Conservation (phyloP, 2,888 invertebrate species). For the Calameuta idolon region DNA sequence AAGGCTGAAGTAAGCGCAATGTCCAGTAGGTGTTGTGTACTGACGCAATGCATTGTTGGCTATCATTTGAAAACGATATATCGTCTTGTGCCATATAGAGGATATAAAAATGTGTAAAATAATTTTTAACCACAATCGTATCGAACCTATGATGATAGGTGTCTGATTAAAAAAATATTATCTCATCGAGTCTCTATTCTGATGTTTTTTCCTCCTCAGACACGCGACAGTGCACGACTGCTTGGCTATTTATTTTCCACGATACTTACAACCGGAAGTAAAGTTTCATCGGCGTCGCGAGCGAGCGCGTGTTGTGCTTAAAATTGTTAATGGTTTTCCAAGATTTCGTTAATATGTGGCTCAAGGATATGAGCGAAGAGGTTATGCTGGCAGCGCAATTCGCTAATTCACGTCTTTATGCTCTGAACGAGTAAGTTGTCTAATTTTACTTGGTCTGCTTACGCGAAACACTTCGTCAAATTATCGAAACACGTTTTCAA, state of each 20-base stretch:
- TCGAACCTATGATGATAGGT: not conserved
- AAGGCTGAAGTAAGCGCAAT: not conserved
- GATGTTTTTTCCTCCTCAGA: not conserved
- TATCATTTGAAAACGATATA: not conserved
- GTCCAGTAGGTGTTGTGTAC: not conserved
- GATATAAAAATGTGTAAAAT: not conserved
- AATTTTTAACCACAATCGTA: not conserved
- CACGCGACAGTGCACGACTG: not conserved
- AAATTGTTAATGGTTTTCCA: not conserved
- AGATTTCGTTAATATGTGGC: conserved; percentile 39
- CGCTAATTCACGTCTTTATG: conserved; percentile 40
- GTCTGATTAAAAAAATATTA: not conserved
- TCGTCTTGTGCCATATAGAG: not conserved
- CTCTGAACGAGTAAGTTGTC: conserved; percentile 54
- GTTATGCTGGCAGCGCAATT: conserved; percentile 38
- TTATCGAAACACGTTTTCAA: not conserved
- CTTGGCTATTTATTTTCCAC: not conserved
- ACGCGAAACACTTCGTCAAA: not conserved
- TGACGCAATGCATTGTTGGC: not conserved
- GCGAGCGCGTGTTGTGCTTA: not conserved
- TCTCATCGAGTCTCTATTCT: not conserved
- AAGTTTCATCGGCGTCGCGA: not conserved
- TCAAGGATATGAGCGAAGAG: conserved; percentile 44
- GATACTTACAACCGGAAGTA: not conserved
- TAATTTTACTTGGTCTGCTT: not conserved